phyloP scores from a whole-genome alignment of 2,888 invertebrate genomes.

The Phragmatobia fuliginosa region DNA sequence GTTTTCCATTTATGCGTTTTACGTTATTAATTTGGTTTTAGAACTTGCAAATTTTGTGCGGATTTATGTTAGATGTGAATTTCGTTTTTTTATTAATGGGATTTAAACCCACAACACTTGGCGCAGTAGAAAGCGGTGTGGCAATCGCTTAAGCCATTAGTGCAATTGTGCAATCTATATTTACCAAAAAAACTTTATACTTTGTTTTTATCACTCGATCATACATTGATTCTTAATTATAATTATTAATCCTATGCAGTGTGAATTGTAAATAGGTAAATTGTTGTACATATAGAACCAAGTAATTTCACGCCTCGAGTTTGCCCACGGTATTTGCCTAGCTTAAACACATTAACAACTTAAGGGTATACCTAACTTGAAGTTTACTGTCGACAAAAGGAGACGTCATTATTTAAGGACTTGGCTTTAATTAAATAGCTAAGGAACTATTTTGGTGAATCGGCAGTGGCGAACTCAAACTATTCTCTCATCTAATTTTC shows the following conservation, averaged over 20 bases:
- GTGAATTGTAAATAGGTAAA: no score
- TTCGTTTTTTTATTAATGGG: no score
- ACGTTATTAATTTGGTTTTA: constrained; percentile 45
- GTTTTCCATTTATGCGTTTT: constrained; percentile 55
- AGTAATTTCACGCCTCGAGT: constrained; percentile 39
- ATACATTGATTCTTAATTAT: background rate
- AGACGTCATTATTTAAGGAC: constrained; percentile 56
- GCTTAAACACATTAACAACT: constrained; percentile 51
- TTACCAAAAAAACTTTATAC: background rate
- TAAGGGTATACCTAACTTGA: constrained; percentile 45
- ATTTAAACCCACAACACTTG: no score
- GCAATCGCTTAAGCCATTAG: no score
- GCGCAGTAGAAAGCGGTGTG: no score
- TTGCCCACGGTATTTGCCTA: constrained; percentile 37
- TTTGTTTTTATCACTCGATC: background rate
- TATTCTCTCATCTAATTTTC: constrained; percentile 64
- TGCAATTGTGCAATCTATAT: no score
- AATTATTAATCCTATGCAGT: constrained; percentile 19
- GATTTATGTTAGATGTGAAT: constrained; percentile 26
- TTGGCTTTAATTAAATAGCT: constrained; percentile 63
- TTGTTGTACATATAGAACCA: constrained; percentile 24
- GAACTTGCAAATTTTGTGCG: constrained; percentile 26
- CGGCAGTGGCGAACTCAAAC: constrained; percentile 57
- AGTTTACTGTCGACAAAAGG: constrained; percentile 40
- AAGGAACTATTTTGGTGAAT: constrained; percentile 66